A percentile compares a stretch with the other conserved stretches of the same genome.
phyloP scores from a whole-genome alignment of 2,888 invertebrate genomes.

The Dryocosmus kuriphilus region DNA sequence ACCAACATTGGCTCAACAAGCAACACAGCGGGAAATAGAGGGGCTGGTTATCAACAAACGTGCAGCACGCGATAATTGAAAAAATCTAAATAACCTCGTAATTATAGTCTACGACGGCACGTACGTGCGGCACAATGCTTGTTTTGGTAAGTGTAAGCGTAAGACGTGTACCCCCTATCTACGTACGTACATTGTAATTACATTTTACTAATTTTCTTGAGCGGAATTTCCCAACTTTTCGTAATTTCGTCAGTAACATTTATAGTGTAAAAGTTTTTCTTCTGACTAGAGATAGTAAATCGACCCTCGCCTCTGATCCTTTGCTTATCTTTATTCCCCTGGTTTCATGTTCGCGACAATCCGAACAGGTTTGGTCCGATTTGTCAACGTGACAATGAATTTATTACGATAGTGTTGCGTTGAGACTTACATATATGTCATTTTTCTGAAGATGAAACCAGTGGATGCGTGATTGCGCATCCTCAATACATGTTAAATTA shows the following conservation, averaged over 20 bases:
- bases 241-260: background rate
- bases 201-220: background rate
- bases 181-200: background rate
- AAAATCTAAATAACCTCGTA: slow-evolving; percentile 72
- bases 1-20: slow-evolving; percentile 28
- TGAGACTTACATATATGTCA: background rate
- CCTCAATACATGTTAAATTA: background rate
- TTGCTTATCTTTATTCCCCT: background rate
- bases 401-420: background rate
- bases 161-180: background rate
- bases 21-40: slow-evolving; percentile 40
- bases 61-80: slow-evolving; percentile 74
- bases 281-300: too few species aligned
- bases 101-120: slow-evolving; percentile 64
- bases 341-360: background rate
- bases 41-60: slow-evolving; percentile 60
- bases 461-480: background rate
- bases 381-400: background rate
- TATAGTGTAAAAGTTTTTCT: background rate
- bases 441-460: background rate
- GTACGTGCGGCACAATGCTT: background rate
- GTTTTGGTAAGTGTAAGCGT: too few species aligned
- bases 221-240: background rate
- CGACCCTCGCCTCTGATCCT: background rate
- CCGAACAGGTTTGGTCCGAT: background rate